Evolutionary conservation across 1,140 invertebrate species (phyloP).

Genomic region (Drosophila watanabei): DNA sequence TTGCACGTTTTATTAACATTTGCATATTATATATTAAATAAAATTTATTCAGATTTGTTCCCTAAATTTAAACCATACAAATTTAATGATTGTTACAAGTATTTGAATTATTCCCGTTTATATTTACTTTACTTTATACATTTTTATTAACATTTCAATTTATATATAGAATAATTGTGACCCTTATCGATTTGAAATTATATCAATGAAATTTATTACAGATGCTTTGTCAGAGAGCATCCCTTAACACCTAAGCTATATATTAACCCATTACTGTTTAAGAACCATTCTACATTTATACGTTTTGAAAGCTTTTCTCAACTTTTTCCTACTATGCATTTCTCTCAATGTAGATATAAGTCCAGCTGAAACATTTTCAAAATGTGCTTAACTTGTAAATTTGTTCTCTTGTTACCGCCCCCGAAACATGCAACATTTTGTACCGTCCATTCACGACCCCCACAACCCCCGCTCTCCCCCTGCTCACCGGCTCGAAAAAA

Average conservation of each 20-base stretch:
- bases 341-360: constrained; percentile 52
- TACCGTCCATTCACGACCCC: constrained; percentile 53
- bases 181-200: constrained; percentile 12
- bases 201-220: not conserved
- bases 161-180: constrained; percentile 12
- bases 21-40: not conserved
- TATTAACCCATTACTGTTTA: constrained; percentile 19
- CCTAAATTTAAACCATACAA: constrained; percentile 8
- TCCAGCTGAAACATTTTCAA: constrained; percentile 44
- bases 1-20: constrained; percentile 38
- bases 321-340: constrained; percentile 51
- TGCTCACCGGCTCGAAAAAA: constrained; percentile 21
- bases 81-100: constrained; percentile 1
- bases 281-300: constrained; percentile 21
- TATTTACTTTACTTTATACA: constrained; percentile 11
- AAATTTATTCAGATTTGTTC: constrained; percentile 5
- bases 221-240: constrained; percentile 26
- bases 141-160: constrained; percentile 7
- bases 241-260: constrained; percentile 20
- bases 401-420: constrained; percentile 74
- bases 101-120: constrained; percentile 6
- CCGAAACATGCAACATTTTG: constrained; percentile 68
- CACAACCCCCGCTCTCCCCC: constrained; percentile 9
- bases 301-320: constrained; percentile 53
- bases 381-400: constrained; percentile 75